These are phyloP conservation scores for Coendou prehensilis DNA, from an alignment of 2,797 vertebrate species.

Conservation along the genomic window DNA sequence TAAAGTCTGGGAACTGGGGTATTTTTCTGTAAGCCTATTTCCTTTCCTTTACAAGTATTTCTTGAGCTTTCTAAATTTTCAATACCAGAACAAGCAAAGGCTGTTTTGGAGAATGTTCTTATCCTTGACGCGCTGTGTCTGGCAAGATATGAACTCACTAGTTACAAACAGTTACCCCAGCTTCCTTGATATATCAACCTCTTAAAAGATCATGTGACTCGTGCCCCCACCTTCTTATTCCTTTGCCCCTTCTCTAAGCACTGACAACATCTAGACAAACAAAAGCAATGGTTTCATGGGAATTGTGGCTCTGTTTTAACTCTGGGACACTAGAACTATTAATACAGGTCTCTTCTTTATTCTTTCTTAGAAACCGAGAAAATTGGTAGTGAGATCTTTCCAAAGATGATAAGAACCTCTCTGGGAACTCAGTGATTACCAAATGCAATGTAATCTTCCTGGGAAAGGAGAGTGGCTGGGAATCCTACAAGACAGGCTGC, in stretches of 20 bases:
- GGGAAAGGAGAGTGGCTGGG: conserved; percentile 70
- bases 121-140: neutral
- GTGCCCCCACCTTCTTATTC: neutral
- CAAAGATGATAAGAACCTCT: conserved; percentile 70
- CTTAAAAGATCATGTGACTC: conserved; percentile 9
- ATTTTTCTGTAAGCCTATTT: conserved; percentile 59
- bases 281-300: conserved; percentile 48
- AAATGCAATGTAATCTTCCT: conserved; percentile 71
- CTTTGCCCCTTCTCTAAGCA: neutral
- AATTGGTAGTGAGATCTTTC: conserved; percentile 53
- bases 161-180: neutral
- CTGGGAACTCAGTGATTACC: neutral
- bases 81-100: conserved; percentile 66
- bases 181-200: neutral
- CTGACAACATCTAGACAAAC: conserved; percentile 22
- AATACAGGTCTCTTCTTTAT: neutral
- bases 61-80: conserved; percentile 42
- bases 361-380: conserved; percentile 40
- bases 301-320: conserved; percentile 19
- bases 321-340: conserved; percentile 19
- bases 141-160: neutral
- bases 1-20: conserved; percentile 68
- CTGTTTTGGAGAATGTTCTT: conserved; percentile 72
- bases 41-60: conserved; percentile 44
- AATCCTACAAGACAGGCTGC: conserved; percentile 57